A percentile compares a stretch with the other conserved stretches of the same genome.
Evolutionary conservation across 2,888 invertebrate species (phyloP).

Genomic region (Meghimatium bilineatum): DNA sequence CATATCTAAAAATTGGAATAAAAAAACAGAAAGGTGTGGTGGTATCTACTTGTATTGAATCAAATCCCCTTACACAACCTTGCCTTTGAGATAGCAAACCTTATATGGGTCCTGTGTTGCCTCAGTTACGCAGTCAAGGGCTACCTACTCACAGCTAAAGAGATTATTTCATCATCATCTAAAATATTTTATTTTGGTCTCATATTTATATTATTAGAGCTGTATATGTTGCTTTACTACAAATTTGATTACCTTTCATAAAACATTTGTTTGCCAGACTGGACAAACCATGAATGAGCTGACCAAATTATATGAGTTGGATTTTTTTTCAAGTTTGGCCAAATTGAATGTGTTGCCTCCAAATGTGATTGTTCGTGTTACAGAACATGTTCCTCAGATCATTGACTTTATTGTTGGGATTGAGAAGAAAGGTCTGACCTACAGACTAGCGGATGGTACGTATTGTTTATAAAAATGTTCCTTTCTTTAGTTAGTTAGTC

Average conservation of each 20-base stretch:
- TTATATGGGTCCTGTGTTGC: no score
- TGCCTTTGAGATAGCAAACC: no score
- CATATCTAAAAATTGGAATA: no score
- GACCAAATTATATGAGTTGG: constrained; percentile 85
- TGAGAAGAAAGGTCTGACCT: constrained; percentile 83
- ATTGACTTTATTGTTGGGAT: constrained; percentile 85
- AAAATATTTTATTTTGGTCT: no score
- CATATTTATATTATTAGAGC: no score
- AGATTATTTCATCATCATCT: no score
- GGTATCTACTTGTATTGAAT: no score
- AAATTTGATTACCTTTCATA: background rate
- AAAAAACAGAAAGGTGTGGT: no score
- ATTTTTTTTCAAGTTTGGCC: constrained; percentile 88
- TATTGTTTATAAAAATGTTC: background rate
- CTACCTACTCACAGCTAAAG: no score
- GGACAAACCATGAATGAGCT: constrained; percentile 81
- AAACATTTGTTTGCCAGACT: constrained; percentile 62
- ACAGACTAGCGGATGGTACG: constrained; percentile 78
- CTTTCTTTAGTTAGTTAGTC: no score
- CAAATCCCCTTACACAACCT: no score
- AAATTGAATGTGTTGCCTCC: constrained; percentile 85
- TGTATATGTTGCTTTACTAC: background rate
- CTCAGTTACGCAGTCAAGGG: no score
- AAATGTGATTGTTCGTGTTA: constrained; percentile 85
- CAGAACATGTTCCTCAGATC: constrained; percentile 88